Base-by-base conservation (phyloP, 1,140 invertebrate species). In the Polypedilum pembai region DNA sequence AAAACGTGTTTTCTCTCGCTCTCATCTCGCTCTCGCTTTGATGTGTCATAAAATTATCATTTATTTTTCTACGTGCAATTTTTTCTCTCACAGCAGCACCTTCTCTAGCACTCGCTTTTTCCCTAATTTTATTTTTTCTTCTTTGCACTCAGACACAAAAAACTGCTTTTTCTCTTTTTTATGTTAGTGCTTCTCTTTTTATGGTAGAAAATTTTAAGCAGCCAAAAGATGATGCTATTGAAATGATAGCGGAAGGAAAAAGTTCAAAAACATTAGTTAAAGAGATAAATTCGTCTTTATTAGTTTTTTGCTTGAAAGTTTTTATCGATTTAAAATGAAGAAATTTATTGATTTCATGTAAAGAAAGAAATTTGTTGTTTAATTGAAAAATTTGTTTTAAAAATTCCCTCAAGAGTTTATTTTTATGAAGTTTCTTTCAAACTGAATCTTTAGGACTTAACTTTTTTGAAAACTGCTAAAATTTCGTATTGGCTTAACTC, bases 21-120 rank as follows among this genome's bases (percentile, higher is more conserved):
- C n/a, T n/a, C n/a, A n/a, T n/a, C n/a, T n/a, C n/a, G n/a, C n/a
- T 69, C 65, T 69, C 65, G 12, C 65, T 69, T 69, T 69, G 65
- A 69, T 69, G 65, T 69, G 65, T 69, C 15, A 69, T 69, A 69
- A 69, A 69, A 69, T 69, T 69, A 69, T 69, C 65, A 69, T 69
- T 69, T 69, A 69, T 69, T 69, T 69, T 69, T 69, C 65, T 69
- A 69, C 65, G 65, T 69, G 65, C 65, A 69, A 20, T 69, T 21
- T 69, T 69, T 56, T 56, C 45, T 56, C 45, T 17, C 45, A 15
- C 45, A 56, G 10, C 10, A 56, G 65, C 45, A n/a, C 12, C 45
- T 56, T 33, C 24, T 33, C 24, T 33, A 69, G 17, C 5, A 20
- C 8, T 18, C 15, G 20, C 8, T 20, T 69, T 18, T 69, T 18